These are phyloP conservation scores for Amorpha juglandis DNA, from an alignment of 2,888 invertebrate genomes.

Conservation along the genomic window DNA sequence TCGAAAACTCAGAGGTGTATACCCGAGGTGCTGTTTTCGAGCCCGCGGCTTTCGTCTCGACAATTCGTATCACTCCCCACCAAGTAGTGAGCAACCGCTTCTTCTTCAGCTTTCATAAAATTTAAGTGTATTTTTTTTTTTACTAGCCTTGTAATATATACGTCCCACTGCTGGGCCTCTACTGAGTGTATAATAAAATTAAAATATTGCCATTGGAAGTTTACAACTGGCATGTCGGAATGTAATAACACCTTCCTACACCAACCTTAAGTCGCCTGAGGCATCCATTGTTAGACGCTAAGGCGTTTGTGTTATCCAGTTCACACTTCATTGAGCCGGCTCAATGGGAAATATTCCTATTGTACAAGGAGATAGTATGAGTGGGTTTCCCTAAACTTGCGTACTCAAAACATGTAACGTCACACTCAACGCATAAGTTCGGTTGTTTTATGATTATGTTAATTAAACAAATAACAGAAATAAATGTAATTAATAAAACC, in stretches of 20 bases:
- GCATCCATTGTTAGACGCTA: slow-evolving; percentile 54
- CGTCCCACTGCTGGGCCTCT: too few relatives aligned
- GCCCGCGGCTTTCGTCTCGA: too few relatives aligned
- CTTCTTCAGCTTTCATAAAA: too few relatives aligned
- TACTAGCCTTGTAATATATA: too few relatives aligned
- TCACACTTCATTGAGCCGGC: slow-evolving; percentile 69
- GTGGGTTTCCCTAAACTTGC: slow-evolving; percentile 9
- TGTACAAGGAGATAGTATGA: slow-evolving; percentile 41
- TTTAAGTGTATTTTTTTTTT: too few relatives aligned
- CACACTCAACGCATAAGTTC: background rate
- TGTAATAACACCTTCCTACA: slow-evolving; percentile 43
- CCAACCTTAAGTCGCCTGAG: slow-evolving; percentile 48
- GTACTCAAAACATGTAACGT: background rate
- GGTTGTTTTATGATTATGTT: background rate
- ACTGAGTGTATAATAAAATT: slow-evolving; percentile 2
- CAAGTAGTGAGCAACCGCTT: too few relatives aligned
- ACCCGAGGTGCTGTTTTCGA: too few relatives aligned
- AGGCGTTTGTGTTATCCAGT: slow-evolving; percentile 70
- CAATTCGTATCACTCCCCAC: too few relatives aligned
- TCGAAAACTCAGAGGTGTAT: too few relatives aligned
- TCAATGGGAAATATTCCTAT: slow-evolving; percentile 70
- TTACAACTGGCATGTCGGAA: background rate
- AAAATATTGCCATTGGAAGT: background rate
- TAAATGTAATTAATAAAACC: background rate
- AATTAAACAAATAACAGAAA: background rate